These are phyloP conservation scores for Prosapia bicincta DNA, from an alignment of 2,888 invertebrate species.

Conservation along the genomic window DNA sequence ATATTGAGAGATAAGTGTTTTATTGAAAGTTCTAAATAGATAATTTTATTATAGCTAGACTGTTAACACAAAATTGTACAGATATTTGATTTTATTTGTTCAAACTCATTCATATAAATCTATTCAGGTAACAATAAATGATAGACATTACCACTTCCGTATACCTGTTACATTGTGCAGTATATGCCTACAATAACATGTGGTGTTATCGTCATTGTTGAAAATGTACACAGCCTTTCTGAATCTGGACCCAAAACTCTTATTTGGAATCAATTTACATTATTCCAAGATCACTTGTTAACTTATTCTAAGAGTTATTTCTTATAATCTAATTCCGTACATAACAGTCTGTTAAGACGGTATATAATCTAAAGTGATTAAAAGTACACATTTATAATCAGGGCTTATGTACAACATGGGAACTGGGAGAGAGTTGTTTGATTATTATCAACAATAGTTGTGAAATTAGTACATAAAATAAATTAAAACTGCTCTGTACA, in stretches of 20 bases:
- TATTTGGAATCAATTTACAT: neutral
- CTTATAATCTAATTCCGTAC: neutral
- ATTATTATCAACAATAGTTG: neutral
- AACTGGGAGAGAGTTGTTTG: neutral
- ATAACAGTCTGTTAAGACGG: neutral
- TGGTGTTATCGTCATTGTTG: neutral
- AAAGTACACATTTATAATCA: neutral
- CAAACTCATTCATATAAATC: neutral
- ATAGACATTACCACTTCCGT: neutral
- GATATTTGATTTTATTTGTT: neutral
- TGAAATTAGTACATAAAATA: neutral
- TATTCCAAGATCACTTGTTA: neutral
- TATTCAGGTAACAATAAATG: neutral
- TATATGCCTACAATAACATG: neutral
- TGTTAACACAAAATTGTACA: neutral
- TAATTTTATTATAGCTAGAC: neutral
- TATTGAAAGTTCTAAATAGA: neutral
- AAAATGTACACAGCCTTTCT: neutral
- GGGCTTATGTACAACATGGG: neutral
- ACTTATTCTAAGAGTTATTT: neutral
- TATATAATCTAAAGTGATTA: neutral
- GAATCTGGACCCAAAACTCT: neutral
- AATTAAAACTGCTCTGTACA: neutral
- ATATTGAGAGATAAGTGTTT: neutral
- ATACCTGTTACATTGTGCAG: neutral